Evolutionary conservation across 1,140 invertebrate genomes (phyloP), one percentile per base, ranked within the genome.

Genomic region (Drosophila yakuba): DNA sequence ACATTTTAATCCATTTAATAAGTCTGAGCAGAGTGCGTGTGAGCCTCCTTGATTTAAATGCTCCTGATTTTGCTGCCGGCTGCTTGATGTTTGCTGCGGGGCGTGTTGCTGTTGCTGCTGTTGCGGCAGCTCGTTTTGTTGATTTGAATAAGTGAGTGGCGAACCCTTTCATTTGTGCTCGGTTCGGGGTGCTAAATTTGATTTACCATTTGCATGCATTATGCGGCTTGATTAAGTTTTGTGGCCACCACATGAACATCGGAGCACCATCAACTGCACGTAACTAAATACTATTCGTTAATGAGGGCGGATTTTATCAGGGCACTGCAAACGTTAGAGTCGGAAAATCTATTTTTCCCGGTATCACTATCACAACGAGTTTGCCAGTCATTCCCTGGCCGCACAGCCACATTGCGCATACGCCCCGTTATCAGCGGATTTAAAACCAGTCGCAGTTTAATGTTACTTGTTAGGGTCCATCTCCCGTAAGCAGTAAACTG

Each of bases 21-120:
- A 76, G 55, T 81, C 68, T 61, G 74, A 44, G 48, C 47, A 17
- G 73, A 51, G 57, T 50, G 52, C 63, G 52, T 60, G 64, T 32
- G 55, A 75, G 69, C 44, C 39, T 57, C 39, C 75, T 79, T 68
- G 75, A 86, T 79, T 88, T 83, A 82, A 86, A 82, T 83, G 76
- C 75, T 63, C 38, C 14, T 25, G 32, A 6, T 50, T 17, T 50
- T 20, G 32, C 15, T 54, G 35, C 23, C 4, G 44, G 43, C 39
- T 36, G 50, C 60, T 69, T 57, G 45, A 54, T 71, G 73, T 63
- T 61, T 61, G 80, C 63, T 66, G 63, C 63, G 47, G n/a, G 72
- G 51, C 39, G 52, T 25, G 17, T 8, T 62, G 58, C 28, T 25
- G 17, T 8, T 62, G 58, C 28, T 68, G 43, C 41, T 66, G 60